phyloP scores from a whole-genome alignment of 2,797 vertebrate species.

The Botia almorhae region DNA sequence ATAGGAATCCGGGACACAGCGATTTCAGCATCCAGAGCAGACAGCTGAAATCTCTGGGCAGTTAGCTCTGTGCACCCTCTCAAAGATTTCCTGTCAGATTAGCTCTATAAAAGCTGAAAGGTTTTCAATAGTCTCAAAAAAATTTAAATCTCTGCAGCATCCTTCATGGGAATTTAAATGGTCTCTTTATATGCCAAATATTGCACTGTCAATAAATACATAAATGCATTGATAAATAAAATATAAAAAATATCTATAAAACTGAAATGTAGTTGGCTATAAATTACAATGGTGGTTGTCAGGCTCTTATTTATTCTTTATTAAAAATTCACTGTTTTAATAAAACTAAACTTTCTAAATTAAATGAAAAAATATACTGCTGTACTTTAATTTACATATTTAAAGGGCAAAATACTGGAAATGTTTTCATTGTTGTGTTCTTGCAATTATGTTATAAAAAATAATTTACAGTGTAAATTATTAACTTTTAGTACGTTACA shows the following conservation, averaged over 20 bases:
- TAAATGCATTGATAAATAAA: background rate
- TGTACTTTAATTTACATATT: too few species aligned
- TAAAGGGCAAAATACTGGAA: too few species aligned
- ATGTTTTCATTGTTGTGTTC: too few species aligned
- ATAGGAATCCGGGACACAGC: constrained; percentile 95
- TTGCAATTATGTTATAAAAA: too few species aligned
- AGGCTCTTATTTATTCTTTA: background rate
- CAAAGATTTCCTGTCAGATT: constrained; percentile 99
- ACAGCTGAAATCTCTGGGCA: constrained; percentile 99
- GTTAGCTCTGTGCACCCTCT: constrained; percentile 92
- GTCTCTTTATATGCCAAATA: constrained; percentile 74
- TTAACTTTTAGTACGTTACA: too few species aligned
- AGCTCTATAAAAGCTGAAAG: constrained; percentile 94
- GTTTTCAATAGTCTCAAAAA: constrained; percentile 86
- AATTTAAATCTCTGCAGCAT: constrained; percentile 80
- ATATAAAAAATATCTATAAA: background rate
- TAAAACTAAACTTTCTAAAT: background rate
- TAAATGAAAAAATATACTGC: background rate
- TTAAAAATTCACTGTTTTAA: background rate
- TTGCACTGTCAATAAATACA: constrained; percentile 57
- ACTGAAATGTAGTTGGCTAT: background rate
- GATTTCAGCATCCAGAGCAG: constrained; percentile 95
- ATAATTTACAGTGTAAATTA: too few species aligned
- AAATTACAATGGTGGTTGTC: background rate
- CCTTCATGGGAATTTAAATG: constrained; percentile 78